phyloP scores from a whole-genome alignment of 2,113 vertebrate genomes.

The Phoxinus phoxinus region DNA sequence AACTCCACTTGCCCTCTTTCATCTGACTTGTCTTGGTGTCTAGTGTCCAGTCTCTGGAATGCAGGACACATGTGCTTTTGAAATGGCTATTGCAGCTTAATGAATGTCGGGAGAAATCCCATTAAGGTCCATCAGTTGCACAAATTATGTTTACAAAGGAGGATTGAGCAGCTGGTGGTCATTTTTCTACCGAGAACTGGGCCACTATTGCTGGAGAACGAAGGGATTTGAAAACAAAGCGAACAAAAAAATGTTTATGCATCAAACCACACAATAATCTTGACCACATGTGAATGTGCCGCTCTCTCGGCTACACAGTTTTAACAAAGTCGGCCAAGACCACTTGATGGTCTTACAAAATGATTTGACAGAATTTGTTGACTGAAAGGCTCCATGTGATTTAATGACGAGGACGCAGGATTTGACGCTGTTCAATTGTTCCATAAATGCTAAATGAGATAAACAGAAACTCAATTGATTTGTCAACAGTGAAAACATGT shows the following conservation, averaged over 20 bases:
- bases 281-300: conserved; percentile 28
- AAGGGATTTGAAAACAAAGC: conserved; percentile 40
- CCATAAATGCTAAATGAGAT: conserved; percentile 74
- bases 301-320: conserved; percentile 6
- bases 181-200: conserved; percentile 53
- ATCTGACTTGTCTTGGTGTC: not conserved
- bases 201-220: conserved; percentile 26
- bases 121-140: conserved; percentile 49
- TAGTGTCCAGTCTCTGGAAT: conserved; percentile 17
- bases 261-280: conserved; percentile 15
- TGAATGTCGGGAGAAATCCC: conserved; percentile 47
- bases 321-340: not conserved
- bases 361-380: not conserved
- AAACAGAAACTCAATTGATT: conserved; percentile 76
- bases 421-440: conserved; percentile 50
- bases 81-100: conserved; percentile 50
- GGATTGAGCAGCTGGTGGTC: conserved; percentile 48
- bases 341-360: not conserved
- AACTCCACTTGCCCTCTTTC: not conserved
- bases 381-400: conserved; percentile 24
- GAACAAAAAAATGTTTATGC: not conserved
- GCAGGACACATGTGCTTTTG: conserved; percentile 24
- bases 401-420: not conserved
- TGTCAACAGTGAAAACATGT: conserved; percentile 66
- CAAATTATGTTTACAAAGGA: conserved; percentile 58